Conservation (phyloP, 2,888 invertebrate genomes). For the Drosophila kambysellisi region DNA sequence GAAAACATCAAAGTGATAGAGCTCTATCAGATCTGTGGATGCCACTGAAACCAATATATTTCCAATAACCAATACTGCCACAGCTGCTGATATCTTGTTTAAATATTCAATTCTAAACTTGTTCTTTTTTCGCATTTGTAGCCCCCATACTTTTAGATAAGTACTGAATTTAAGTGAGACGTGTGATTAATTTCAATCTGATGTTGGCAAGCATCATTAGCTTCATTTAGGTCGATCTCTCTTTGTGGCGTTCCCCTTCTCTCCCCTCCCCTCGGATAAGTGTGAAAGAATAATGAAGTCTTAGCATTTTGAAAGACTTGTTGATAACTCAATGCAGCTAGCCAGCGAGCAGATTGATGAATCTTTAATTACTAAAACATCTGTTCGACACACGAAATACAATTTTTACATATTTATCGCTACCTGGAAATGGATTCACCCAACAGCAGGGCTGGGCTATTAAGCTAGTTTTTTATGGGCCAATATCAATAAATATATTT, state of each 20-base stretch:
- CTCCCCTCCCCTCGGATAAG: not conserved
- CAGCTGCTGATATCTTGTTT: not conserved
- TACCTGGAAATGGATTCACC: slow-evolving; percentile 47
- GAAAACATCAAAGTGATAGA: not conserved
- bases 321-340: slow-evolving; percentile 40
- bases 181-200: not conserved
- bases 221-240: slow-evolving; percentile 45
- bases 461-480: slow-evolving; percentile 30
- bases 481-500: not conserved
- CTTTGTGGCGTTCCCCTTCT: not conserved
- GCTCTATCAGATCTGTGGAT: not conserved
- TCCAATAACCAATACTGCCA: not conserved
- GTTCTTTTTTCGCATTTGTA: not conserved
- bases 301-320: slow-evolving; percentile 23
- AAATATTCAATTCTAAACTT: not conserved
- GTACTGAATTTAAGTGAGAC: not conserved
- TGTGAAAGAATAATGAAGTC: slow-evolving; percentile 1
- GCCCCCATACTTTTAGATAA: not conserved
- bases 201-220: slow-evolving; percentile 21
- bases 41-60: not conserved
- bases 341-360: slow-evolving; percentile 36
- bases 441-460: slow-evolving; percentile 19
- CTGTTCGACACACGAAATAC: slow-evolving; percentile 33
- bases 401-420: slow-evolving; percentile 37
- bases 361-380: slow-evolving; percentile 40